Percentiles rank a stretch among this genome's conserved stretches.
phyloP scores from a whole-genome alignment of 2,113 vertebrate genomes.

The Sinocyclocheilus anophthalmus region DNA sequence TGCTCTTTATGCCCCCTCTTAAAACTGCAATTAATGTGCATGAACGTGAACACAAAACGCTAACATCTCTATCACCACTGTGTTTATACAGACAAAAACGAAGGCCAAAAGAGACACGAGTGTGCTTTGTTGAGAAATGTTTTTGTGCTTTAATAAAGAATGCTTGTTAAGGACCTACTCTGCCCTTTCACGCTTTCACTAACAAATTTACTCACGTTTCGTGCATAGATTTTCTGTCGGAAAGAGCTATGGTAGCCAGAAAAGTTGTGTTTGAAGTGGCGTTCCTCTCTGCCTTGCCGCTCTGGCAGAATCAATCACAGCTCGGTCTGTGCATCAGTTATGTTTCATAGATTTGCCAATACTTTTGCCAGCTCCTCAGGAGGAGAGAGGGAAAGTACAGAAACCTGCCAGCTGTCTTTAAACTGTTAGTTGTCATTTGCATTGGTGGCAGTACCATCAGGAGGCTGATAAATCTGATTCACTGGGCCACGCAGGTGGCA shows the following conservation, averaged over 20 bases:
- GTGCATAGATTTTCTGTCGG: conserved; percentile 56
- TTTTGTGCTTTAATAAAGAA: conserved; percentile 56
- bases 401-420: conserved; percentile 23
- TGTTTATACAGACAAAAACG: conserved; percentile 12
- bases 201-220: conserved; percentile 49
- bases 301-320: conserved; percentile 48
- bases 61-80: background rate
- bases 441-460: background rate
- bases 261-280: conserved; percentile 50
- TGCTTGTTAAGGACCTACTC: conserved; percentile 31
- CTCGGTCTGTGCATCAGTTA: conserved; percentile 41
- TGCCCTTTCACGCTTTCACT: conserved; percentile 46
- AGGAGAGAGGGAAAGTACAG: background rate
- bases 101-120: background rate
- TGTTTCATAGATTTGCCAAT: conserved; percentile 52
- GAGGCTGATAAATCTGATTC: conserved; percentile 23
- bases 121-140: background rate
- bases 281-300: conserved; percentile 41
- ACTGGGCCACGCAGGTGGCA: background rate
- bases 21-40: background rate
- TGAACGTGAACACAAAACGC: background rate
- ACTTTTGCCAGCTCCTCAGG: conserved; percentile 15
- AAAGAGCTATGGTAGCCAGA: conserved; percentile 40
- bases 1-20: background rate
- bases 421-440: conserved; percentile 17